Base-by-base conservation (phyloP, 1,140 invertebrate genomes). In the Papilio polytes region DNA sequence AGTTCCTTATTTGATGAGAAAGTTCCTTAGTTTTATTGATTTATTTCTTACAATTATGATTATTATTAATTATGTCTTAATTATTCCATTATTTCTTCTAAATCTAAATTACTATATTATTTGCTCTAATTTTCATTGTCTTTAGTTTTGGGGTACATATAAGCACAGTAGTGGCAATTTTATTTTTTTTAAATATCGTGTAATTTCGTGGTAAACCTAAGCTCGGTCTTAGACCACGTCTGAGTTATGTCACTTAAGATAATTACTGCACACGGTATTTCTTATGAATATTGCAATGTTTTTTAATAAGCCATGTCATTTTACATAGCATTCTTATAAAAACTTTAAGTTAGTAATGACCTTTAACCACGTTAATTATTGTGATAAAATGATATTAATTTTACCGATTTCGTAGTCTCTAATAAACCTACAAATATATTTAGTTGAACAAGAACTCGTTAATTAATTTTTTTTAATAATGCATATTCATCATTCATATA, bases 241-340 rank as follows among this genome's bases (percentile, higher is more conserved):
- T 31, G 48, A 53, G 46, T 74, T 74, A 22, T 12, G 53, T 48
- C 74, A 76, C 46, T 76, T 76, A 74, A 76, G 6, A 51, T 44
- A 78, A 78, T 70, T 70, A 78, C 76, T 78, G 56, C 77, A 63
- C 77, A 78, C 77, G 77, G 77, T 78, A 78, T 78, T 78, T 66
- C 77, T 78, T 78, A 78, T 78, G 77, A 78, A 76, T 74, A 74
- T 74, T 48, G 46, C 41, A 51, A 74, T 74, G 22, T 76, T 48
- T 73, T 51, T 76, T 51, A 51, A 76, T 51, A 51, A 51, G 44
- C 46, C 74, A 26, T 48, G 48, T 76, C 74, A 76, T 76, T 76
- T 31, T 76, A 48, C 22, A 70, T 31, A 31, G 63, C 63, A 36
- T 70, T 70, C 26, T 31, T 31, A 31, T 70, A 66, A 15, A 3